A percentile compares a stretch with the other conserved stretches of the same genome.
Evolutionary conservation across 1,140 invertebrate genomes (phyloP).

Genomic region (Trichonephila clavipes): DNA sequence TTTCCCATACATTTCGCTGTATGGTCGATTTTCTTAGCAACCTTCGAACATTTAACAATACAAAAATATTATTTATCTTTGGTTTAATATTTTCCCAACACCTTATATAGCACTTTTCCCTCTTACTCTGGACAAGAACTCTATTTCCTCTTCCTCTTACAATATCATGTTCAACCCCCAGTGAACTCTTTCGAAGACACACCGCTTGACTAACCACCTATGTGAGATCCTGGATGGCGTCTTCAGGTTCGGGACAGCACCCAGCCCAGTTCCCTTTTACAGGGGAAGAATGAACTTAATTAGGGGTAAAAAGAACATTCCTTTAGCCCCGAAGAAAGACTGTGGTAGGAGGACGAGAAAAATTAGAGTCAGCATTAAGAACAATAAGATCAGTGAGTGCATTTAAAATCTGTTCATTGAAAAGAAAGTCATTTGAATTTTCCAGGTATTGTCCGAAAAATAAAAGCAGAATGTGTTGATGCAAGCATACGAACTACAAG

Average conservation of each 20-base stretch:
- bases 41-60: neutral
- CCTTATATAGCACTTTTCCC: neutral
- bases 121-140: neutral
- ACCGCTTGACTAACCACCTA: slow-evolving; percentile 65
- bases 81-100: neutral
- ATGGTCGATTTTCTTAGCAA: neutral
- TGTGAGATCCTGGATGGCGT: neutral
- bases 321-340: no score
- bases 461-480: no score
- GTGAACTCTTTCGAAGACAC: slow-evolving; percentile 47
- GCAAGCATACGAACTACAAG: no score
- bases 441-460: no score
- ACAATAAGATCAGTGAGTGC: no score
- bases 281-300: neutral
- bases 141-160: no score
- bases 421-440: no score
- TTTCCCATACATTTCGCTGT: neutral
- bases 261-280: neutral
- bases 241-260: neutral
- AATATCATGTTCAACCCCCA: neutral
- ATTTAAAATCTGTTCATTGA: no score
- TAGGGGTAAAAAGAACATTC: no score
- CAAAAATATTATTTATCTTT: neutral
- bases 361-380: no score
- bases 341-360: no score